Evolutionary conservation across 1,140 invertebrate genomes (phyloP).

Genomic region (Chlorops oryzae): DNA sequence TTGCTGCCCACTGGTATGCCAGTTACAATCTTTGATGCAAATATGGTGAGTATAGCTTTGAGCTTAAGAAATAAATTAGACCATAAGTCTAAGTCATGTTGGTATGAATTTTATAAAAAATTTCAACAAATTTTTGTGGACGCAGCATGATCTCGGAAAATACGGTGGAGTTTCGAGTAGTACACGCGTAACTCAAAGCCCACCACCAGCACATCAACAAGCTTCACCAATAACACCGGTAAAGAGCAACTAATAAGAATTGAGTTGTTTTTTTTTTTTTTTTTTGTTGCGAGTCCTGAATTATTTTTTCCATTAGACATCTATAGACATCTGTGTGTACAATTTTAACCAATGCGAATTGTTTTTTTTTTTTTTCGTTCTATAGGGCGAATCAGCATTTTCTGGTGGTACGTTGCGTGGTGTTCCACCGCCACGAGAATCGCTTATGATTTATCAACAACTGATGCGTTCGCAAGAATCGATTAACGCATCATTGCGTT

Average conservation of each 20-base stretch:
- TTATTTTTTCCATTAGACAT: too few species aligned
- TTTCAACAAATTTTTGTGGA: conserved; percentile 20
- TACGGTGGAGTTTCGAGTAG: conserved; percentile 32
- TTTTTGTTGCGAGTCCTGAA: too few species aligned
- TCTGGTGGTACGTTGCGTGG: conserved; percentile 34
- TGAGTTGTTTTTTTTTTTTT: conserved; percentile 1
- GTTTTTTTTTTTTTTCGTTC: conserved; percentile 12
- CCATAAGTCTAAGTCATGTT: background rate
- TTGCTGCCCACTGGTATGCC: conserved; percentile 53
- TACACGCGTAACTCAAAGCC: conserved; percentile 55
- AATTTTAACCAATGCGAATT: too few species aligned
- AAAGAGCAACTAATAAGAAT: conserved; percentile 31
- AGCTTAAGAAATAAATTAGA: background rate
- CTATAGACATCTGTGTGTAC: too few species aligned
- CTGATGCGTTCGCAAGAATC: conserved; percentile 60
- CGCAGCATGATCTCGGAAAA: conserved; percentile 50
- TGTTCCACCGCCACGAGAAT: conserved; percentile 40
- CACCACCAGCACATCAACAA: conserved; percentile 74
- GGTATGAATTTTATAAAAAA: too few species aligned
- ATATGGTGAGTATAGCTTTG: conserved; percentile 58
- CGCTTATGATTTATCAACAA: conserved; percentile 62
- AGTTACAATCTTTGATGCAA: conserved; percentile 57
- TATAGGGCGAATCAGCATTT: conserved; percentile 58
- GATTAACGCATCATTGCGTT: conserved; percentile 24
- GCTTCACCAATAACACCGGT: conserved; percentile 71